Base-by-base conservation (phyloP, 35 echinoderm and acorn worm species). In the Antedon bifida region DNA sequence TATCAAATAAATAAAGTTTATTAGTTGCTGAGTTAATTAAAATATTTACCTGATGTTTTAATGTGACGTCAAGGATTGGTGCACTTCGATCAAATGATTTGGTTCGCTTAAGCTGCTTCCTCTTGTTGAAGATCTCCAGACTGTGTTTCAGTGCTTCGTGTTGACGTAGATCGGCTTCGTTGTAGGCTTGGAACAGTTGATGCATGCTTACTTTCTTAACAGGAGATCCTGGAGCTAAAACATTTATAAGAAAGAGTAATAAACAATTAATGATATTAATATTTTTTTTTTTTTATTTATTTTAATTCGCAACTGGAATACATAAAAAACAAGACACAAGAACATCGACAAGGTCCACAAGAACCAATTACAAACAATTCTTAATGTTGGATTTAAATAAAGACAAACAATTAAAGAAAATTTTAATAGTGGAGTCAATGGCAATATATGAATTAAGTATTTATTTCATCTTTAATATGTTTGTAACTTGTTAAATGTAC, bases 31-130 rank as follows among this genome's bases (percentile, higher is more conserved):
- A n/a, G n/a, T n/a, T n/a, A n/a, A n/a, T n/a, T n/a, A n/a, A n/a
- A n/a, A n/a, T n/a, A n/a, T 14, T 42, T 42, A 80, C 78, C 78
- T 80, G 78, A 39, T 80, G 78, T 30, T 80, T 80, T 14, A 80
- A 35, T 0, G 16, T 34, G 12, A 36, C 34, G 26, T 80, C 78
- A 8, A 80, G 78, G 11, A 29, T 39, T 36, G 78, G 78, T 3
- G 78, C 78, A 39, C 78, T 80, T 19, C 34, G 14, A 28, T 80
- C 78, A 5, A 34, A 17, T 3, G 78, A 36, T 29, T 36, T 80
- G 33, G 35, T 80, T 26, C 36, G 34, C 78, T 39, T 80, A 17
- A 80, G 36, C 10, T 80, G n/a, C 39, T 80, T 80, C 16, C 34
- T 23, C 23, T 39, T 80, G 78, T 80, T 38, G 36, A 80, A 80